Evolutionary conservation across 1,140 invertebrate species (phyloP), one percentile per base, ranked within the genome.

Genomic region (Leptestheria dahalacensis): DNA sequence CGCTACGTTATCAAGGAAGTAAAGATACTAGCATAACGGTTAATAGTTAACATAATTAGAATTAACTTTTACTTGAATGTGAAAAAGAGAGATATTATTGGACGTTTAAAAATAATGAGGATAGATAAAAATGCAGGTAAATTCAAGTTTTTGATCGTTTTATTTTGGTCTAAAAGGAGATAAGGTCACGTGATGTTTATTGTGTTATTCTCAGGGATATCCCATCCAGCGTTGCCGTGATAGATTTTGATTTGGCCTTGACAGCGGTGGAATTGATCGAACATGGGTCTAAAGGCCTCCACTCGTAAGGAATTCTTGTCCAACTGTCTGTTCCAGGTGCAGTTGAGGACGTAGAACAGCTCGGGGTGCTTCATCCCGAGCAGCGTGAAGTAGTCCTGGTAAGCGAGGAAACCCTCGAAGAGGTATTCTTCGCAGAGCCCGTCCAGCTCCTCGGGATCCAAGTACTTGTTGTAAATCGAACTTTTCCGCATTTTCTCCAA

Each of bases 321-420:
- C 25, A 62, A 60, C 47, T 63, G 61, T 20, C 59, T 58, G 28
- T 63, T 63, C 58, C 58, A 63, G 1, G 58, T 52, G 51, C 61
- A 63, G 51, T 63, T 49, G 33, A 63, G 24, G 24, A 49, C 23
- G n/a, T 53, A 55, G 3, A 63, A 52, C 61, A 26, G 49, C 6
- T 63, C 49, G 1, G 61, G 61, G 18, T 55, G 48, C 6, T 51
- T 58, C 24, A 52, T 52, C 6, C 47, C 51, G n/a, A 63, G 4
- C 12, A 63, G 59, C 1, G 61, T 63, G 28, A 63, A 60, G 52
- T 60, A 63, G 46, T 63, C 61, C 50, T 63, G 61, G 52, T 63
- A 57, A 24, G 57, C 61, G 33, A 63, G 21, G 11, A 29, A 25
- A 3, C 29, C 59, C n/a, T 25, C 41, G 54, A 61, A 61, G 15